Percentiles rank a stretch among this genome's conserved stretches.
Evolutionary conservation across 2,888 invertebrate species (phyloP).

Genomic region (Cetonia aurata): DNA sequence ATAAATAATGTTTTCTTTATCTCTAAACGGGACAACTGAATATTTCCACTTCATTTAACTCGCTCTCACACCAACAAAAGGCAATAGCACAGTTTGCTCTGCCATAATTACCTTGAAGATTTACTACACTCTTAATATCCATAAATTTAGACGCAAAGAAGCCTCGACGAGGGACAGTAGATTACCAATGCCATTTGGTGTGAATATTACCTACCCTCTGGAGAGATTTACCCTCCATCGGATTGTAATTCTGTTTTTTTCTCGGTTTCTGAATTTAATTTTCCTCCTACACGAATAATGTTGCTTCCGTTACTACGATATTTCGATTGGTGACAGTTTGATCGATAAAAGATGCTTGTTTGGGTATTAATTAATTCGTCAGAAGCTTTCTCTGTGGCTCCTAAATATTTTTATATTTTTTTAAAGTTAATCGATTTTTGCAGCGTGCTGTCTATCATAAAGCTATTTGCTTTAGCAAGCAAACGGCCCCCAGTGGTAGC

Average conservation of each 20-base stretch:
- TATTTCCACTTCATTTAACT: constrained; percentile 34
- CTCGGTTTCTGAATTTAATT: constrained; percentile 30
- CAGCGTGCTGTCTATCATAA: too few species aligned
- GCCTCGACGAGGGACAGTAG: constrained; percentile 36
- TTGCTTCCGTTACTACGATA: background rate
- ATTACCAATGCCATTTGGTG: constrained; percentile 34
- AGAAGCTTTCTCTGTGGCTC: too few species aligned
- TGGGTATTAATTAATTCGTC: too few species aligned
- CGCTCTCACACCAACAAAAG: constrained; percentile 11
- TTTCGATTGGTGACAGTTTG: background rate
- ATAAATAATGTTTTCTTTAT: constrained; percentile 31
- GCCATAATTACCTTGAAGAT: constrained; percentile 43
- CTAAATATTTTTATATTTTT: too few species aligned
- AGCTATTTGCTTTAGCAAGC: too few species aligned
- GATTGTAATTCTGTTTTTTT: constrained; percentile 34
- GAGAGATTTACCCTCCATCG: constrained; percentile 25
- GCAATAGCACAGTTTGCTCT: background rate
- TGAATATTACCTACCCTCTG: constrained; percentile 20
- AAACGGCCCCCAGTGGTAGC: too few species aligned
- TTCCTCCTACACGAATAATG: background rate
- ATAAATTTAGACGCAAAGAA: constrained; percentile 43
- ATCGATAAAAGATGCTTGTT: background rate
- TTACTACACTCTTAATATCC: constrained; percentile 44
- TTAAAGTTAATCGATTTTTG: too few species aligned
- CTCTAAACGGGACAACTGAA: constrained; percentile 33